Evolutionary conservation across 2,888 invertebrate genomes (phyloP), one percentile per base, ranked within the genome.

Genomic region (Cephus runcator): DNA sequence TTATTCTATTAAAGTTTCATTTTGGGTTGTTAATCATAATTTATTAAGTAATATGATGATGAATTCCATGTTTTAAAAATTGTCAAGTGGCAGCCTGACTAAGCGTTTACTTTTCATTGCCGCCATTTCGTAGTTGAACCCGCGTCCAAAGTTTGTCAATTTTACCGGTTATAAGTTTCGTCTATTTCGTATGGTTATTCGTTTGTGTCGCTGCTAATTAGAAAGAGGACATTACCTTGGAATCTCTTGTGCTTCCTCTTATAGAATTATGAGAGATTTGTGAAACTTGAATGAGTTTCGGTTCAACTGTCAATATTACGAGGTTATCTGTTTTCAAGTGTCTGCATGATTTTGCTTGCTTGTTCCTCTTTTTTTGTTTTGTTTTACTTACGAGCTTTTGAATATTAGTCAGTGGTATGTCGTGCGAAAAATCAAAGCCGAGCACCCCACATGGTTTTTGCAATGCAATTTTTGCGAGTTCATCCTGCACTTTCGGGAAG

Each of bases 381-480:
- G 30, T 68, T 73, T 34, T 30, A 69, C 56, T 23, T 15, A 69
- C 77, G 69, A 68, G 33, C 30, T 78, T 77, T 69, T 68, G 23
- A 69, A 81, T 56, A 56, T 56, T 23, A 56, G 9, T 56, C 23
- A 56, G 56, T 56, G 56, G 56, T 56, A 56, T 90, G 90, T 85
- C 88, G 74, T 81, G 77, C 71, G 80, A 78, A 76, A 81, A 75
- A 68, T 76, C 81, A 33, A 77, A 34, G 31, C 35, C 68, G 15
- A 56, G 71, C 75, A 78, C 75, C 71, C 81, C 80, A 40, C 87
- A 88, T 76, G 88, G 90, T 80, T 90, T 88, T 85, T 88, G 87
- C 77, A 87, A 88, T 83, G 90, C 91, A 79, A 90, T 91, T 81
- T 91, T 91, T 75, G 88, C 91, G 69, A 90, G 84, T 75, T 87